Conservation (phyloP, 2,113 vertebrate species). For the Labeo catla region DNA sequence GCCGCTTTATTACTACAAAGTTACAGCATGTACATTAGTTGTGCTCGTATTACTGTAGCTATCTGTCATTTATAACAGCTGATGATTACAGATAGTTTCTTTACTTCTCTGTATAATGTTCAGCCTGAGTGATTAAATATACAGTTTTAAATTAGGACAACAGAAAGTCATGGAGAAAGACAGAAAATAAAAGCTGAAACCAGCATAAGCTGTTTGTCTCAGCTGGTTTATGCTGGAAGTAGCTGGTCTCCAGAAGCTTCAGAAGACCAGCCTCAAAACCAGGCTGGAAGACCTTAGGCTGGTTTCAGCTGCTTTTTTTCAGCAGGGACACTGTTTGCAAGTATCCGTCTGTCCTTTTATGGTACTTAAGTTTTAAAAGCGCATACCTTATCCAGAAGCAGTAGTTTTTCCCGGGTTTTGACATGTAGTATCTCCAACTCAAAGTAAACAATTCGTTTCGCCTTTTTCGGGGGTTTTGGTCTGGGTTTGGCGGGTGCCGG, state of each 20-base stretch:
- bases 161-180: background rate
- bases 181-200: background rate
- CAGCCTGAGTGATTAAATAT: background rate
- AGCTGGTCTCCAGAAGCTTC: background rate
- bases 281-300: background rate
- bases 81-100: constrained; percentile 3
- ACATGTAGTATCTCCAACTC: constrained; percentile 93
- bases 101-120: background rate
- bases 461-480: constrained; percentile 79
- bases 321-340: background rate
- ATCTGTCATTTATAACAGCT: constrained; percentile 20
- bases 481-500: constrained; percentile 61
- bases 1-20: constrained; percentile 32
- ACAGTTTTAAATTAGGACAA: background rate
- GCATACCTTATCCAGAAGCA: constrained; percentile 91
- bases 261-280: background rate
- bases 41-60: background rate
- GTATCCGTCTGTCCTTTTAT: background rate
- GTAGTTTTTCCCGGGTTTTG: constrained; percentile 89
- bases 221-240: no score
- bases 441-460: constrained; percentile 90
- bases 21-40: background rate
- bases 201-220: background rate
- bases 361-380: background rate
- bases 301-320: background rate